phyloP scores from a whole-genome alignment of 2,113 vertebrate species.

The Bungarus multicinctus region DNA sequence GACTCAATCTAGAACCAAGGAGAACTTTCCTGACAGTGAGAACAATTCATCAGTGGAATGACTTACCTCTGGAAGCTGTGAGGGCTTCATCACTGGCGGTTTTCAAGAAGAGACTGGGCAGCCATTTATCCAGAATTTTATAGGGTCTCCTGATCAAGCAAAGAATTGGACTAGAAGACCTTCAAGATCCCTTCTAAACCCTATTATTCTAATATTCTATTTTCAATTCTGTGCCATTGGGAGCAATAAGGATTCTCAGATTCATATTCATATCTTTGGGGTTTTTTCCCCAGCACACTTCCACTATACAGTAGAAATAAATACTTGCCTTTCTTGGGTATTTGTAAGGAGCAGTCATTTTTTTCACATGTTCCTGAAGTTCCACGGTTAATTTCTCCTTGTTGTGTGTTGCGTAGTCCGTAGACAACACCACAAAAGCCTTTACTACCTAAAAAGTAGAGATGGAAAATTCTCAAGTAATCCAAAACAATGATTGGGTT shows the following conservation, averaged over 20 bases:
- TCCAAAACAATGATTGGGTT: background rate
- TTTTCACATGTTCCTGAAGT: slow-evolving; percentile 83
- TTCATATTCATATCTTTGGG: background rate
- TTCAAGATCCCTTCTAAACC: background rate
- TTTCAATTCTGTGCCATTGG: background rate
- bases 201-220: background rate
- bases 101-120: background rate
- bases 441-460: slow-evolving; percentile 77
- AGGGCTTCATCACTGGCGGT: background rate
- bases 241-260: background rate
- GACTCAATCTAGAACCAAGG: background rate
- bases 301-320: background rate
- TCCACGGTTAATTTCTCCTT: slow-evolving; percentile 66
- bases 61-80: background rate
- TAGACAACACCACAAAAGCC: slow-evolving; percentile 80
- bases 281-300: background rate
- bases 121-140: background rate
- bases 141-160: background rate
- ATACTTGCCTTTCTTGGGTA: slow-evolving; percentile 83
- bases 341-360: slow-evolving; percentile 84
- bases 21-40: background rate
- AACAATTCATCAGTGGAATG: background rate
- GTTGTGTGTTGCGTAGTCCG: slow-evolving; percentile 61
- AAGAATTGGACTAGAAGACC: background rate
- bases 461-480: background rate